Evolutionary conservation across 1,140 invertebrate species (phyloP), one percentile per base, ranked within the genome.

Genomic region (Atta cephalotes): DNA sequence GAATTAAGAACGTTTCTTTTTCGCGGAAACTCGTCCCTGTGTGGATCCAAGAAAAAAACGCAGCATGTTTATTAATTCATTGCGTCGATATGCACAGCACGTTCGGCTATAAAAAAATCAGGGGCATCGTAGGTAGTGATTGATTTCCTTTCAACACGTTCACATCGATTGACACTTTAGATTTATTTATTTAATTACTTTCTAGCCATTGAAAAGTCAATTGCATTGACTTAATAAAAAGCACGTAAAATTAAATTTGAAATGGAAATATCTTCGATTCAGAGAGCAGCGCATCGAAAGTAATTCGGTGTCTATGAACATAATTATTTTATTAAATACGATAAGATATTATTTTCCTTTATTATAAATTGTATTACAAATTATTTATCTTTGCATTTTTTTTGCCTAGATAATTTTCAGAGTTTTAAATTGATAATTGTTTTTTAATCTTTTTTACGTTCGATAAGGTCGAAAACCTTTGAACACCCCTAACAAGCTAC

Each of bases 401-500:
- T 31, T 31, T 4, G 16, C 60, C 10, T 49, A 53, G 6, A 18
- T 35, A 31, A 45, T 14, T 28, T 14, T 14, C 1, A 58, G n/a
- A 58, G 7, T 10, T 21, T 53, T 21, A 12, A 53, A 9, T 12
- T 35, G 56, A 31, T 56, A 49, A 65, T 39, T 86, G 7, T 45
- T 25, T 49, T 65, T 56, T n/a, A 12, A 51, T 58, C n/a, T 65
- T n/a, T 72, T 51, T 84, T 35, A 49, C 74, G 0, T 35, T 51
- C 21, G 28, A 79, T 45, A 90, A 92, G 96, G 95, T 94, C 85
- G 77, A 35, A 79, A 93, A 92, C 18, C 95, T 95, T 89, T 96
- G 91, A 89, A 93, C 89, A 97, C 96, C 31, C 94, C 95, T 78
- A 95, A 97, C 93, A 95, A 95, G 62, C 95, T 96, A 92, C 93